Conservation (phyloP, 2,113 vertebrate genomes). For the Paradoxurus hermaphroditus region DNA sequence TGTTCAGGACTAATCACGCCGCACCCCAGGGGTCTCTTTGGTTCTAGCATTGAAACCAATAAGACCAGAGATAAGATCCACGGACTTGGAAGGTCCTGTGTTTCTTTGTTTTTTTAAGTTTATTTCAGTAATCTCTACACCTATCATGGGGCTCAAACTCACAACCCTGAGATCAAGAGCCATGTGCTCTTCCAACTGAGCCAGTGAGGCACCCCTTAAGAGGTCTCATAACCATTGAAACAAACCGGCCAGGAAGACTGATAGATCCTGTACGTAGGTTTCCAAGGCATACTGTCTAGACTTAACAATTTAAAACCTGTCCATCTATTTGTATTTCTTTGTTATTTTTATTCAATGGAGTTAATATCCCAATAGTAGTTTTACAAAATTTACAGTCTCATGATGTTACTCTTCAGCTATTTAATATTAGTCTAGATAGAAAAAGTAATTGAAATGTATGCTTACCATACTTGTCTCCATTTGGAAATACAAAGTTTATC, state of each 20-base stretch:
- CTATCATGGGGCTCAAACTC: neutral
- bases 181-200: neutral
- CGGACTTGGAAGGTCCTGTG: neutral
- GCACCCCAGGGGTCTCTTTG: neutral
- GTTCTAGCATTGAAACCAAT: neutral
- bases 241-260: neutral
- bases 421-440: conserved; percentile 33
- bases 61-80: neutral
- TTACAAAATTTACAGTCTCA: neutral
- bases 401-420: conserved; percentile 23
- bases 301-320: conserved; percentile 28
- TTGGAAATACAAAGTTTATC: conserved; percentile 84
- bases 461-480: conserved; percentile 88
- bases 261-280: neutral
- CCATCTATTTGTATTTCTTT: neutral
- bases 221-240: neutral
- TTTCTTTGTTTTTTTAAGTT: neutral
- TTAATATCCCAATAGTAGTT: neutral
- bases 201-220: neutral
- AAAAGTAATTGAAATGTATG: conserved; percentile 57
- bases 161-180: neutral
- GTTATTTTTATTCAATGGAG: conserved; percentile 23
- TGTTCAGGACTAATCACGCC: neutral
- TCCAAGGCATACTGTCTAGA: neutral
- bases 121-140: neutral